A percentile compares a stretch with the other conserved stretches of the same genome.
These are phyloP conservation scores for Alloscopus bannaensis DNA, from an alignment of 2,888 invertebrate species.

Conservation along the genomic window DNA sequence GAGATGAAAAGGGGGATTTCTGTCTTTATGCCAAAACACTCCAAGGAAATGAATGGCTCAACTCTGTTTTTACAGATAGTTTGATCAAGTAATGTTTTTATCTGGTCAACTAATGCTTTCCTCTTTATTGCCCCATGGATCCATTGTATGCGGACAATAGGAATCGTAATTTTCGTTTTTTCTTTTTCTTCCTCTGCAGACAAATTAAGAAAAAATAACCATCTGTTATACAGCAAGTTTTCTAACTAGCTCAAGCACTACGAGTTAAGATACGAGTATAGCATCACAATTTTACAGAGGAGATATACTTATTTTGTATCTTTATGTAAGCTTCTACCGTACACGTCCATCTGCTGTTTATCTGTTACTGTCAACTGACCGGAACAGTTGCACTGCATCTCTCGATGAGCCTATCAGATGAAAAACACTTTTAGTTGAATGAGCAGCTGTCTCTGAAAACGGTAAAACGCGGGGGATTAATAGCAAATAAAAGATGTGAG, in stretches of 20 bases:
- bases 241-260: not conserved
- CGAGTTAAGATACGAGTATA: not conserved
- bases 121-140: not conserved
- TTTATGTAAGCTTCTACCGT: too few species aligned
- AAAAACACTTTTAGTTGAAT: not conserved
- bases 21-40: too few species aligned
- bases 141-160: not conserved
- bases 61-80: not conserved
- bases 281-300: too few species aligned
- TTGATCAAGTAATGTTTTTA: conserved; percentile 3
- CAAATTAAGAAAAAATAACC: not conserved
- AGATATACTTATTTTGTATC: too few species aligned
- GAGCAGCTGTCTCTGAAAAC: conserved; percentile 30
- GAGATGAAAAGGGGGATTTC: too few species aligned
- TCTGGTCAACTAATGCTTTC: not conserved
- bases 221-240: not conserved
- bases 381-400: conserved; percentile 8
- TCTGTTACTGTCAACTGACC: conserved; percentile 29
- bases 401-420: not conserved
- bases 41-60: too few species aligned
- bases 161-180: not conserved
- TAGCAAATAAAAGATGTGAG: conserved; percentile 19
- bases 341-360: conserved; percentile 21
- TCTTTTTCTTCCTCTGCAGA: not conserved
- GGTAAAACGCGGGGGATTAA: conserved; percentile 21